Conservation (phyloP, 2,797 vertebrate genomes). For the Hippoglossus hippoglossus region DNA sequence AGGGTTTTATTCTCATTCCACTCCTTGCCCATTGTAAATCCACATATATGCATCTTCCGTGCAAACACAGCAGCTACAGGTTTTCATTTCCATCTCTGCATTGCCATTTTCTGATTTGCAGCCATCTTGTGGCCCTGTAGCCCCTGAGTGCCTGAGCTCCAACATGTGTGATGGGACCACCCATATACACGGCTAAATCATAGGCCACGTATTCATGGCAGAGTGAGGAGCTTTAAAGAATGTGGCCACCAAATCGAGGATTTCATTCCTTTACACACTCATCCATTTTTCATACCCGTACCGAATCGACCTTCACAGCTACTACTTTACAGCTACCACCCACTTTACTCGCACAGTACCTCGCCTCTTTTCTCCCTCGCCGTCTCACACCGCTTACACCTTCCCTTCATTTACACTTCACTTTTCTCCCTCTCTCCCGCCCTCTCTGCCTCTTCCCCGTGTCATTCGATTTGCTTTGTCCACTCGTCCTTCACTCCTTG, state of each 20-base stretch:
- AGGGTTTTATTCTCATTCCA: slow-evolving; percentile 13
- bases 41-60: slow-evolving; percentile 31
- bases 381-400: slow-evolving; percentile 36
- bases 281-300: slow-evolving; percentile 61
- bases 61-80: slow-evolving; percentile 43
- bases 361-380: slow-evolving; percentile 22
- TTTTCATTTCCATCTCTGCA: slow-evolving; percentile 37
- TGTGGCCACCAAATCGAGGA: slow-evolving; percentile 51
- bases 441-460: slow-evolving; percentile 23
- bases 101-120: slow-evolving; percentile 33
- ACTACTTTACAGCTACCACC: slow-evolving; percentile 52
- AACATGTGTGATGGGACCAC: slow-evolving; percentile 28
- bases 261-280: slow-evolving; percentile 52
- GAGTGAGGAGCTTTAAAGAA: slow-evolving; percentile 48
- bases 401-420: slow-evolving; percentile 58
- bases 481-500: slow-evolving; percentile 73
- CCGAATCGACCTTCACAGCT: slow-evolving; percentile 66
- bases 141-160: slow-evolving; percentile 18
- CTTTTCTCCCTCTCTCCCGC: slow-evolving; percentile 34
- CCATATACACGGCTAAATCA: slow-evolving; percentile 19
- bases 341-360: slow-evolving; percentile 53
- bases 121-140: slow-evolving; percentile 14
- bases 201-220: slow-evolving; percentile 23
- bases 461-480: slow-evolving; percentile 73
- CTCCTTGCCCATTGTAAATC: slow-evolving; percentile 20